A percentile compares a stretch with the other conserved stretches of the same genome.
These are phyloP conservation scores for Bombus sibiricus DNA, from an alignment of 1,140 invertebrate species.

Conservation along the genomic window DNA sequence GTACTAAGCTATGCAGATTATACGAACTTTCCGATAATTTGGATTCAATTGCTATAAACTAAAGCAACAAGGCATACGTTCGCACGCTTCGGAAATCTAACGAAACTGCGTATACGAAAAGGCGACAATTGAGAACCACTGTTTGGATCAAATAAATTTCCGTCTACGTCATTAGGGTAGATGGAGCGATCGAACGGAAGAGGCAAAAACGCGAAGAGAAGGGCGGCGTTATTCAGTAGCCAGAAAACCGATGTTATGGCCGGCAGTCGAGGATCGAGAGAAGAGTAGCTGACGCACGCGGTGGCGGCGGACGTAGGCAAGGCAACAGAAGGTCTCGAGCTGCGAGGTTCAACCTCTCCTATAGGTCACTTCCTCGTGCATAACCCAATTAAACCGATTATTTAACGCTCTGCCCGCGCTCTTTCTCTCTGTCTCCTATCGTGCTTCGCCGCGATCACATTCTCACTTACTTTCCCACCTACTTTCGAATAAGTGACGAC, in stretches of 20 bases:
- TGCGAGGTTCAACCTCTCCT: constrained; percentile 67
- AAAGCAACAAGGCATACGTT: not conserved
- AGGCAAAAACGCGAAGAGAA: constrained; percentile 38
- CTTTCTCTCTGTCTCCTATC: not conserved
- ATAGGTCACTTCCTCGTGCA: constrained; percentile 81
- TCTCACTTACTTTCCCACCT: constrained; percentile 21
- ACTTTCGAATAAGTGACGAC: constrained; percentile 32
- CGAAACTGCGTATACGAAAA: not conserved
- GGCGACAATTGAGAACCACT: constrained; percentile 44
- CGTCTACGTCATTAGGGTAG: constrained; percentile 49
- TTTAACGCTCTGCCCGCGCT: constrained; percentile 55
- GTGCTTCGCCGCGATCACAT: constrained; percentile 6
- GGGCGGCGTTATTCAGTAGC: constrained; percentile 31
- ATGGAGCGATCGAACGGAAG: constrained; percentile 24
- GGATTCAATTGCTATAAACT: not conserved
- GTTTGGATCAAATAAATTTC: constrained; percentile 56
- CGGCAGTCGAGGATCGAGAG: constrained; percentile 17
- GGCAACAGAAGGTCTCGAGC: constrained; percentile 74
- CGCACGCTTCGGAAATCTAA: not conserved
- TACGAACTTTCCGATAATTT: not conserved
- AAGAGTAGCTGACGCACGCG: constrained; percentile 15
- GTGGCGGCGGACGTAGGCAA: constrained; percentile 54
- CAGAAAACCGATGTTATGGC: constrained; percentile 34
- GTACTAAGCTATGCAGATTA: too few species aligned
- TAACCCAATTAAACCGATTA: constrained; percentile 67